These are phyloP conservation scores for Fregetta grallaria DNA, from an alignment of 2,113 vertebrate species.

Conservation along the genomic window DNA sequence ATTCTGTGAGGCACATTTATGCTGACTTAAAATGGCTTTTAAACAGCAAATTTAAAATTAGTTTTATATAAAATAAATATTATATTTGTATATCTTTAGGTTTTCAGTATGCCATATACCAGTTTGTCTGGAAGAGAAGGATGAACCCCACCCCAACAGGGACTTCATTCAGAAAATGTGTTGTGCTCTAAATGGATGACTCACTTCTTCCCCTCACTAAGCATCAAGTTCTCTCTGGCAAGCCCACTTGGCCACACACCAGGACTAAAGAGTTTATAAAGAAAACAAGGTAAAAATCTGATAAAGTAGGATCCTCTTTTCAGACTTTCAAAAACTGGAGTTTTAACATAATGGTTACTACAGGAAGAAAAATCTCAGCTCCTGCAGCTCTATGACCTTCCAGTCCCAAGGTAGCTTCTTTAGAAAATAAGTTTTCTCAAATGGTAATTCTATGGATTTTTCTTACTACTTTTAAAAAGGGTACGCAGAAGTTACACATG, in stretches of 20 bases:
- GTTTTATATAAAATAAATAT: background rate
- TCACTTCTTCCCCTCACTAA: background rate
- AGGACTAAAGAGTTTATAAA: background rate
- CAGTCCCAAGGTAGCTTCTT: background rate
- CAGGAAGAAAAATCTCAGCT: background rate
- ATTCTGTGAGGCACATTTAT: background rate
- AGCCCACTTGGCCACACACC: background rate
- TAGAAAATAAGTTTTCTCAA: background rate
- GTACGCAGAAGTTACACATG: background rate
- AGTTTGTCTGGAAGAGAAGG: background rate
- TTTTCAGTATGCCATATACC: background rate
- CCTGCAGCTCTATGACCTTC: background rate
- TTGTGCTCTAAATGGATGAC: background rate
- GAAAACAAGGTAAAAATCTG: background rate
- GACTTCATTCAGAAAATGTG: background rate
- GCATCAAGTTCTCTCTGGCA: background rate
- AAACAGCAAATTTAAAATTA: background rate
- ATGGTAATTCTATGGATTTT: background rate
- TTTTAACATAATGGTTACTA: background rate
- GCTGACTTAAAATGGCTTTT: background rate
- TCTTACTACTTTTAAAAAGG: background rate
- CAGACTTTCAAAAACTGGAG: background rate
- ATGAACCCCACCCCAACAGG: accelerated
- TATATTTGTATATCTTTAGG: too few relatives aligned
- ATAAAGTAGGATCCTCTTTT: background rate